A percentile compares a stretch with the other conserved stretches of the same genome.
Evolutionary conservation across 2,888 invertebrate species (phyloP).

Genomic region (Tachina fera): DNA sequence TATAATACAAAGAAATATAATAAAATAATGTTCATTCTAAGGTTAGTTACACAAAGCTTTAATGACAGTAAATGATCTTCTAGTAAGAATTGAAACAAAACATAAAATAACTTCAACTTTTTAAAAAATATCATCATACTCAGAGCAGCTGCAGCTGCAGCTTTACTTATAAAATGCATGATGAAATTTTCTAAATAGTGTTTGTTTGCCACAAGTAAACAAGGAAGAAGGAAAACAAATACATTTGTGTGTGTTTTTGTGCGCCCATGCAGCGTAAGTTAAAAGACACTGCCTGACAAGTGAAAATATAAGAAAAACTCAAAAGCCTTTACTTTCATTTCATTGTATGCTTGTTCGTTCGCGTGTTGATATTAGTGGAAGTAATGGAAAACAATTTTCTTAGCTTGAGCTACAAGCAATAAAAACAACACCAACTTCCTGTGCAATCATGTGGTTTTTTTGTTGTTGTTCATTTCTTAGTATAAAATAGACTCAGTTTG

Average conservation of each 20-base stretch:
- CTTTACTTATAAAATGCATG: background rate
- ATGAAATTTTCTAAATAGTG: slow-evolving; percentile 36
- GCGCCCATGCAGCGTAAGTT: background rate
- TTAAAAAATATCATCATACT: background rate
- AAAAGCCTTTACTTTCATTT: slow-evolving; percentile 8
- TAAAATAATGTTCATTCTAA: too few relatives aligned
- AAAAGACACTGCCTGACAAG: slow-evolving; percentile 42
- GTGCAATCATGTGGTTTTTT: slow-evolving; percentile 30
- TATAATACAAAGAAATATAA: too few relatives aligned
- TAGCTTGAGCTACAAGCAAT: slow-evolving; percentile 27
- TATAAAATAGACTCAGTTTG: slow-evolving; percentile 10
- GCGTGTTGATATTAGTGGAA: slow-evolving; percentile 4
- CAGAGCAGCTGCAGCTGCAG: background rate
- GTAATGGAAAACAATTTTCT: slow-evolving; percentile 51
- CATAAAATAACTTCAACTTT: background rate
- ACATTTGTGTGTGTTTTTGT: background rate
- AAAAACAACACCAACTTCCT: background rate
- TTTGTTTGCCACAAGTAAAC: slow-evolving; percentile 38
- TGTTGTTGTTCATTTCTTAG: slow-evolving; percentile 23
- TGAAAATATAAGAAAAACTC: slow-evolving; percentile 1
- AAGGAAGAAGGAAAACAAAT: slow-evolving; percentile 12
- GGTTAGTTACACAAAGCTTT: slow-evolving; percentile 14
- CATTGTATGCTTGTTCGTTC: background rate
- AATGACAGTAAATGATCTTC: background rate
- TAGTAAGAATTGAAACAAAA: background rate